Evolutionary conservation across 2,888 invertebrate genomes (phyloP).

Genomic region (Diplazon laetatorius): DNA sequence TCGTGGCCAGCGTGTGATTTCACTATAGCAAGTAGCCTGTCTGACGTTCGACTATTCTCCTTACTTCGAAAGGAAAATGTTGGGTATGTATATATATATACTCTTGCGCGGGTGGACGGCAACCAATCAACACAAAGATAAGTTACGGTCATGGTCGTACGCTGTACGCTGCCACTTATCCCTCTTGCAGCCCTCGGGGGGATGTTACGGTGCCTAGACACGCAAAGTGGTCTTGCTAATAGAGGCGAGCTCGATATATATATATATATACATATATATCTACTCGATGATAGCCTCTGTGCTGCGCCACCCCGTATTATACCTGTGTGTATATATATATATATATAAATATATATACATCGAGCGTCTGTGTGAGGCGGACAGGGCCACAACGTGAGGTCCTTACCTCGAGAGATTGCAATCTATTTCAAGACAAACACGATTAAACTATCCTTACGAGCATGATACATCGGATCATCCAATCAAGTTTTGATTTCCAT

Average conservation of each 20-base stretch:
- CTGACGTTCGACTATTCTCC: conserved; percentile 11
- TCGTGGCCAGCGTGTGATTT: neutral
- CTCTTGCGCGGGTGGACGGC: conserved; percentile 46
- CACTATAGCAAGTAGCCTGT: neutral
- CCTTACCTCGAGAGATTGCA: conserved; percentile 46
- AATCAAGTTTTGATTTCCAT: conserved; percentile 49
- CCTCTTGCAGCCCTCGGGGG: conserved; percentile 52
- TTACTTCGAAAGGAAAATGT: conserved; percentile 49
- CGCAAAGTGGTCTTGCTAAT: conserved; percentile 67
- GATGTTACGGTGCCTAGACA: conserved; percentile 67
- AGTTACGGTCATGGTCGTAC: conserved; percentile 68
- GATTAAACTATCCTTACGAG: conserved; percentile 51
- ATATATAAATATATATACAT: no score
- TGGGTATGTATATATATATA: conserved; percentile 26
- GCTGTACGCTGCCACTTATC: conserved; percentile 58
- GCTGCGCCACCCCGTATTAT: conserved; percentile 13
- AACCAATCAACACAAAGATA: conserved; percentile 71
- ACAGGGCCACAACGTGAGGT: conserved; percentile 32
- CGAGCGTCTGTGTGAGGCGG: conserved; percentile 10
- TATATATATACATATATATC: no score
- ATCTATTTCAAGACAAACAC: conserved; percentile 58
- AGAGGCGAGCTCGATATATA: conserved; percentile 54
- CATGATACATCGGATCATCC: conserved; percentile 46
- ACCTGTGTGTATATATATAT: no score
- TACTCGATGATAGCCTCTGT: conserved; percentile 35